A percentile compares a stretch with the other conserved stretches of the same genome.
phyloP scores from a whole-genome alignment of 2,113 vertebrate species.

The Tringa solitaria region DNA sequence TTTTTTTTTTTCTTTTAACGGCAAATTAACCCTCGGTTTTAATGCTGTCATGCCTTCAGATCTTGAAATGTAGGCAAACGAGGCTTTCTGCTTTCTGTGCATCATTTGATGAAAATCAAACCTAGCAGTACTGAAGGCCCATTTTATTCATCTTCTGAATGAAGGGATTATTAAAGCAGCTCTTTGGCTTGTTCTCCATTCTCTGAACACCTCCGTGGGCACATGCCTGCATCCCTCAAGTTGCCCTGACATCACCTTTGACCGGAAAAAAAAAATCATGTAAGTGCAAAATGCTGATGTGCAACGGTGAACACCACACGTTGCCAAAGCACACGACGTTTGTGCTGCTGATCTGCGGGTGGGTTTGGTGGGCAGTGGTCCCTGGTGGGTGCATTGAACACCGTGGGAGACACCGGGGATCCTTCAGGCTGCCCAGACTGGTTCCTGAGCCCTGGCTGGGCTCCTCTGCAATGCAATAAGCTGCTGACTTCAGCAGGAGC shows the following conservation, averaged over 20 bases:
- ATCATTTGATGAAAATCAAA: conserved; percentile 21
- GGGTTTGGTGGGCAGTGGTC: neutral
- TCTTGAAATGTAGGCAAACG: neutral
- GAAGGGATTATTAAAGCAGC: conserved; percentile 8
- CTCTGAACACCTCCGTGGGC: neutral
- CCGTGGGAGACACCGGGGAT: neutral
- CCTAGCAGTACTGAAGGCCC: conserved; percentile 36
- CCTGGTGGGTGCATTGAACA: neutral
- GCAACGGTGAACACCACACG: fast-evolving
- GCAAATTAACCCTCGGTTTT: conserved; percentile 33
- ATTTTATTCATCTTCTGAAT: conserved; percentile 38
- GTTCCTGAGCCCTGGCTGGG: neutral
- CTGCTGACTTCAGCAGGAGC: conserved; percentile 38
- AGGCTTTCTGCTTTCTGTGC: conserved; percentile 36
- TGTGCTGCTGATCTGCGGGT: neutral
- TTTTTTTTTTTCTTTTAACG: neutral
- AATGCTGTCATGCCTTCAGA: conserved; percentile 22
- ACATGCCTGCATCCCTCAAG: neutral
- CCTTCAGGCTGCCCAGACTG: neutral
- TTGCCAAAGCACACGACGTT: fast-evolving
- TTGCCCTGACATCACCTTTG: conserved; percentile 17
- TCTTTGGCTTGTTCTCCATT: neutral
- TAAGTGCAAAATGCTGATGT: neutral
- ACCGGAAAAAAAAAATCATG: neutral
- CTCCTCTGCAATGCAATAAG: neutral